Conservation (phyloP, 1,140 invertebrate genomes). For the Sinonovacula constricta region DNA sequence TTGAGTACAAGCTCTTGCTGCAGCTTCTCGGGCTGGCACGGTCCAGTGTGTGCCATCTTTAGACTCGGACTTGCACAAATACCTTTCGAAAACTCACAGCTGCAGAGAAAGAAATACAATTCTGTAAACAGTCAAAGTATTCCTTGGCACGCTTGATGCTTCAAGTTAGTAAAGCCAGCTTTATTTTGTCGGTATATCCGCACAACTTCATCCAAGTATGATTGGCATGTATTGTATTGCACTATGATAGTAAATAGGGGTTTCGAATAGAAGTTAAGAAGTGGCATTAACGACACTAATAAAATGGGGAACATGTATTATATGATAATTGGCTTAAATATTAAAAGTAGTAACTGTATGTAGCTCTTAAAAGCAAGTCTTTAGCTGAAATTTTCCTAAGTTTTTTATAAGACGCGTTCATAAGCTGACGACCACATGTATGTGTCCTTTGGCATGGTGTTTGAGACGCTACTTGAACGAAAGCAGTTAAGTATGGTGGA, state of each 20-base stretch:
- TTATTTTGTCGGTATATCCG: neutral
- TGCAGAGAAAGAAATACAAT: neutral
- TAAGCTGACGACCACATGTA: too few relatives aligned
- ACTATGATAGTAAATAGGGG: neutral
- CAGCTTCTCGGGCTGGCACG: neutral
- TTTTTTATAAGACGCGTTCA: too few relatives aligned
- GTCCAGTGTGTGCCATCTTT: neutral
- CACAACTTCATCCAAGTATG: neutral
- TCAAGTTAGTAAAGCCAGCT: neutral
- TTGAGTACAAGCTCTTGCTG: neutral
- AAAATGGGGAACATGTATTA: too few relatives aligned
- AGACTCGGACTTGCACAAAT: neutral
- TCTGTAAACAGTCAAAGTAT: neutral
- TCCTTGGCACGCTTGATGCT: neutral
- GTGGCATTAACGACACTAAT: neutral
- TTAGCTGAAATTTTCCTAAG: too few relatives aligned
- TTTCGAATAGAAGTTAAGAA: neutral
- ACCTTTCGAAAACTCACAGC: neutral
- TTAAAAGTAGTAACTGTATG: too few relatives aligned
- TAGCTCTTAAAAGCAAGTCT: too few relatives aligned
- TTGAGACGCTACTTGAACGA: too few relatives aligned
- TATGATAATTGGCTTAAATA: too few relatives aligned
- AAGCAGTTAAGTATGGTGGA: too few relatives aligned
- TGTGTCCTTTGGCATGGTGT: too few relatives aligned
- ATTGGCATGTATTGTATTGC: neutral